A percentile compares a stretch with the other conserved stretches of the same genome.
phyloP scores from a whole-genome alignment of 1,140 invertebrate species.

The Drosophila pruinosa region DNA sequence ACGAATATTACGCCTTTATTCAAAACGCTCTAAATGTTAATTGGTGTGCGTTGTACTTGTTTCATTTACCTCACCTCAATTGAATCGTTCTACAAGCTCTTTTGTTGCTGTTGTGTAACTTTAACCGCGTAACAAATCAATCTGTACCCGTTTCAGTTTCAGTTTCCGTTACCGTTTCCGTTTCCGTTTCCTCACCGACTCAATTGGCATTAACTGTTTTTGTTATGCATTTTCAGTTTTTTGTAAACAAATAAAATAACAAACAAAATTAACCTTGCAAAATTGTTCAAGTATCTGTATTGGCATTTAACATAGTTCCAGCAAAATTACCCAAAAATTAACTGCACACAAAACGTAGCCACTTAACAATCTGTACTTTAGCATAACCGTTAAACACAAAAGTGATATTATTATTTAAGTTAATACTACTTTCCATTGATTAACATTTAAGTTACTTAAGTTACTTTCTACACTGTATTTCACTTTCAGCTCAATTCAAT shows the following conservation, averaged over 20 bases:
- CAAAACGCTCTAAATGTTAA: constrained; percentile 74
- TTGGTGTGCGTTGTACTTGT: constrained; percentile 75
- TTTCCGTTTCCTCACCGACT: constrained; percentile 5
- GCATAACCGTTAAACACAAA: constrained; percentile 12
- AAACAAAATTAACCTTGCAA: constrained; percentile 22
- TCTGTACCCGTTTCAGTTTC: not conserved
- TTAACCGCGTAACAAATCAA: not conserved
- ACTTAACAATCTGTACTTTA: constrained; percentile 25
- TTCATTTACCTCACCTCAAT: constrained; percentile 55
- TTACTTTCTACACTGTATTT: constrained; percentile 5
- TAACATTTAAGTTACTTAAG: constrained; percentile 16
- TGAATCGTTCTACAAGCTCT: constrained; percentile 22
- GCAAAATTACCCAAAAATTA: constrained; percentile 48
- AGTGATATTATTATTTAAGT: constrained; percentile 23
- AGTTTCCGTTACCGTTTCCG: not conserved
- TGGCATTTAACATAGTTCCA: constrained; percentile 31
- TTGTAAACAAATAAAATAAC: constrained; percentile 41
- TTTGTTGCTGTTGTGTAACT: constrained; percentile 22
- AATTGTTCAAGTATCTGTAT: constrained; percentile 38
- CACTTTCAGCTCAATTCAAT: not conserved
- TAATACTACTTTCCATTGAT: constrained; percentile 6
- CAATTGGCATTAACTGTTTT: constrained; percentile 53
- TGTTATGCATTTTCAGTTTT: constrained; percentile 61
- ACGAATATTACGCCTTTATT: constrained; percentile 49
- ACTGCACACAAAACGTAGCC: constrained; percentile 67